phyloP scores from a whole-genome alignment of 2,113 vertebrate genomes.

The Pitta sordida region DNA sequence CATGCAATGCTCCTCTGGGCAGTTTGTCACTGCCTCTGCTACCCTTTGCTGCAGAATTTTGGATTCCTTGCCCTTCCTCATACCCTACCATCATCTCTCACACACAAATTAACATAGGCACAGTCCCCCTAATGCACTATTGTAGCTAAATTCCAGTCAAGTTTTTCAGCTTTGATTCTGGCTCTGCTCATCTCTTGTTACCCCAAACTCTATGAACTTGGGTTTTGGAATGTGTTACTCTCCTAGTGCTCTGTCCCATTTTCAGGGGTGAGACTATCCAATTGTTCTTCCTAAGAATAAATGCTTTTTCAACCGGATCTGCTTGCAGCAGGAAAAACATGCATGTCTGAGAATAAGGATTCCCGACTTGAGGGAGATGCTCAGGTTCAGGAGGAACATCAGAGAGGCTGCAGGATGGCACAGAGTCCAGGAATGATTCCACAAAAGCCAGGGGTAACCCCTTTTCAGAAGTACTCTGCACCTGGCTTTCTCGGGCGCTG shows the following conservation, averaged over 20 bases:
- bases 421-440: not conserved
- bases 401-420: not conserved
- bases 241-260: not conserved
- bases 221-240: not conserved
- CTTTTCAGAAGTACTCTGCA: constrained; percentile 11
- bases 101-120: not conserved
- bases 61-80: not conserved
- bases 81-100: not conserved
- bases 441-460: not conserved
- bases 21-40: not conserved
- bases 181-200: not conserved
- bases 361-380: not conserved
- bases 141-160: not conserved
- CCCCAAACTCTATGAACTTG: not conserved
- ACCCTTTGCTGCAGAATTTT: not conserved
- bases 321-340: not conserved
- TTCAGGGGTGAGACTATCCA: not conserved
- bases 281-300: not conserved
- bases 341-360: not conserved
- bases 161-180: fast-evolving
- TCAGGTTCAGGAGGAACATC: not conserved
- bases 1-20: not conserved
- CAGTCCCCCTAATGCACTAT: not conserved
- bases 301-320: not conserved
- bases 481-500: constrained; percentile 17